Evolutionary conservation across 1,140 invertebrate species (phyloP), one percentile per base, ranked within the genome.

Genomic region (Pseudachorutes palmiensis): DNA sequence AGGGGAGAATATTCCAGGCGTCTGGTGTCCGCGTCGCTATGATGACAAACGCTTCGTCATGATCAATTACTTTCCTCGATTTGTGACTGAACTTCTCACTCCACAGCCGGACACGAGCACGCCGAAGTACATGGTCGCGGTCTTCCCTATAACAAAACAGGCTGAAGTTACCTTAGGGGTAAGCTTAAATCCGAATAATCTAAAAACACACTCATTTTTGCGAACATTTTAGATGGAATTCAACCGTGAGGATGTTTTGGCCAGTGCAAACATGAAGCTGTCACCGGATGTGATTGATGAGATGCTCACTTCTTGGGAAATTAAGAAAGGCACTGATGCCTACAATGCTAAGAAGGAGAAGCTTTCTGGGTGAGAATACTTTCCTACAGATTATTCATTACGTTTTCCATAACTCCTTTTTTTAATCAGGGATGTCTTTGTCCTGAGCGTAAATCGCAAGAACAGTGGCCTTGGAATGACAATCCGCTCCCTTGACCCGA

Each of bases 21-120:
- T 73, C 30, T 73, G 72, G 72, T 71, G 69, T 55, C 70, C 72
- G 9, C 16, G 72, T n/a, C 16, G 36, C 19, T 71, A 73, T 41
- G 70, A 71, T 32, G 69, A 73, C 16, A 73, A 71, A 45, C 48
- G 67, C 33, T 73, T 67, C 36, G 65, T 69, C 5, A 69, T 73
- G 67, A 58, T 73, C 0, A 73, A 71, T 28, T 73, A 65, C 33
- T 73, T 73, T 41, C 70, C 72, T 14, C 64, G 67, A 19, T 71
- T 71, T 28, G 70, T 73, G 1, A 73, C 72, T 12, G 72, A 73
- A 31, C 41, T 71, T 48, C 31, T 73, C n/a, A 71, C 68, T 29
- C 72, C 67, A 16, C 33, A 68, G 29, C 14, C 69, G 19, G 33
- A 32, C 14, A 28, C 31, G 30, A 48, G 62, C 14, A 29, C 48